These are phyloP conservation scores for Hemithea aestivaria DNA, from an alignment of 2,888 invertebrate species.

Conservation along the genomic window DNA sequence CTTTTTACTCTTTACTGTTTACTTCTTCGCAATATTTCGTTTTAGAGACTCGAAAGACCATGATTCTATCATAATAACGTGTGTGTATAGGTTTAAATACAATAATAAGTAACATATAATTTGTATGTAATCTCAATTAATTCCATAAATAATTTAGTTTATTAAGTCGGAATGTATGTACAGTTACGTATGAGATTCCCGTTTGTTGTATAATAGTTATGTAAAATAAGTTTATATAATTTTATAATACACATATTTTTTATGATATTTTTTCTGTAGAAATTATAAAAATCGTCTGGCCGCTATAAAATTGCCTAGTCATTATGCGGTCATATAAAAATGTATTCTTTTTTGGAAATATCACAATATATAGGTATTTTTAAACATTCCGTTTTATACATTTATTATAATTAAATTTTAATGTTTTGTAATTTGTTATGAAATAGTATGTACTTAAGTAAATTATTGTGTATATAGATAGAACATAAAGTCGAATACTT, in stretches of 20 bases:
- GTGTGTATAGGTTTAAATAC: no score
- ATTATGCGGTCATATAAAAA: constrained; percentile 50
- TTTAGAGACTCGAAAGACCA: no score
- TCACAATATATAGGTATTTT: constrained; percentile 17
- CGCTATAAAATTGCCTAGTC: constrained; percentile 68
- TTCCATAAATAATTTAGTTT: constrained; percentile 24
- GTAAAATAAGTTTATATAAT: constrained; percentile 17
- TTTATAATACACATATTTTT: constrained; percentile 12
- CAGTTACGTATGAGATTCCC: constrained; percentile 78
- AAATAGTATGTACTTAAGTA: constrained; percentile 45
- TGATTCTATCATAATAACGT: no score
- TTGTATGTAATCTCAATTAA: constrained; percentile 28
- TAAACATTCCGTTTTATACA: constrained; percentile 26
- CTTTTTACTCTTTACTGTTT: no score
- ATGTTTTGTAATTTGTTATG: constrained; percentile 34
- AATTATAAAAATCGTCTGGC: constrained; percentile 39
- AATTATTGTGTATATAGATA: constrained; percentile 62
- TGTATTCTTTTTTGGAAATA: constrained; percentile 10
- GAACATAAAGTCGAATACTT: constrained; percentile 20
- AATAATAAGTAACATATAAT: no score
- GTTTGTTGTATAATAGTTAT: constrained; percentile 52
- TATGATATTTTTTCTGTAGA: constrained; percentile 26
- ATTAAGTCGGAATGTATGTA: constrained; percentile 62
- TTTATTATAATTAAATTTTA: constrained; percentile 22
- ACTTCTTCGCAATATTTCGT: no score